phyloP scores from a whole-genome alignment of 2,113 vertebrate genomes.

The Datnioides undecimradiatus region DNA sequence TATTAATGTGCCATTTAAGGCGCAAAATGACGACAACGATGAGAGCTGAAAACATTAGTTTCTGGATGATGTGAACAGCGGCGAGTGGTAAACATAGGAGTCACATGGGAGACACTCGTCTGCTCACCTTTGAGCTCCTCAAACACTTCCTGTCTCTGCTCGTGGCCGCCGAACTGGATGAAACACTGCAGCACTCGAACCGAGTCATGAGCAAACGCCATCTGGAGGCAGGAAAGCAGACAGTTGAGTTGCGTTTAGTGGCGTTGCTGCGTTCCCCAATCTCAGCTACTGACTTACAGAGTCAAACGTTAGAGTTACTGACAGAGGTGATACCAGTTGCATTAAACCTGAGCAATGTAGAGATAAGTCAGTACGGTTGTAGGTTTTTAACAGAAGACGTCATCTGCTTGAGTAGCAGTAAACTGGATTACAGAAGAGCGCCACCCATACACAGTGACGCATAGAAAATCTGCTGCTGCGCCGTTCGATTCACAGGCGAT shows the following conservation, averaged over 20 bases:
- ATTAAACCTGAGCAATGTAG: not conserved
- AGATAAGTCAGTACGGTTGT: not conserved
- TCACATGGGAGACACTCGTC: not conserved
- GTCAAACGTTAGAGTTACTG: not conserved
- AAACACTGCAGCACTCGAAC: constrained; percentile 96
- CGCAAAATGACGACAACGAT: no score
- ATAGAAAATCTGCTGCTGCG: no score
- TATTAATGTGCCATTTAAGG: no score
- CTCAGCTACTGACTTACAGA: not conserved
- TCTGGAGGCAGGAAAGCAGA: constrained; percentile 76
- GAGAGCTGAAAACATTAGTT: no score
- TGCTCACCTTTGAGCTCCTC: constrained; percentile 90
- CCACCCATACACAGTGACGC: no score
- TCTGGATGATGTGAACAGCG: no score
- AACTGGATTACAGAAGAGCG: not conserved
- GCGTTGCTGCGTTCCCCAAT: not conserved
- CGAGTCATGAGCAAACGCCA: constrained; percentile 95
- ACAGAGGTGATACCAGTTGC: not conserved
- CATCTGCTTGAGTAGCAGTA: not conserved
- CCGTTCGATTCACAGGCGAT: no score
- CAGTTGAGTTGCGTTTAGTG: not conserved
- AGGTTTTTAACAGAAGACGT: not conserved
- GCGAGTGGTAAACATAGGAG: no score
- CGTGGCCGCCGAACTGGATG: constrained; percentile 90
- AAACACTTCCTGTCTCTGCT: constrained; percentile 89